These are phyloP conservation scores for Chiloscyllium plagiosum DNA, from an alignment of 2,113 vertebrate species.

Conservation along the genomic window DNA sequence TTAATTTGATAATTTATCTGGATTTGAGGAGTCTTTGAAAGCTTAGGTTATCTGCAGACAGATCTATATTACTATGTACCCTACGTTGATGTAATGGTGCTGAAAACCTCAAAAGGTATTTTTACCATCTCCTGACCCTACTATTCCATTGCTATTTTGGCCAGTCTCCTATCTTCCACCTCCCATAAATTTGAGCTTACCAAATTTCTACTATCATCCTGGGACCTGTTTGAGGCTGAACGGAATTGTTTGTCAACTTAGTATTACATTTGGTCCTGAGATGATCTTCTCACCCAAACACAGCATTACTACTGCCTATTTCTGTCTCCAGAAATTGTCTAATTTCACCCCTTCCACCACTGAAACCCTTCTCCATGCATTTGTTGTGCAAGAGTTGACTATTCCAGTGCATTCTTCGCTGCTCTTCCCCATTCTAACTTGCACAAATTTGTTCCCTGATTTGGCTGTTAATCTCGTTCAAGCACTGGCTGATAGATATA, in stretches of 20 bases:
- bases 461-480: too few relatives aligned
- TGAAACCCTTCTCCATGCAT: neutral
- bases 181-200: neutral
- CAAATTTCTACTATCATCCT: neutral
- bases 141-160: neutral
- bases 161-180: neutral
- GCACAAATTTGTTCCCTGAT: neutral
- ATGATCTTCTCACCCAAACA: too few relatives aligned
- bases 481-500: too few relatives aligned
- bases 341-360: neutral
- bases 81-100: neutral
- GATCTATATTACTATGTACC: neutral
- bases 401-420: neutral
- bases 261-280: too few relatives aligned
- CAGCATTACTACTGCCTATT: neutral
- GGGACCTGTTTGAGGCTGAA: too few relatives aligned
- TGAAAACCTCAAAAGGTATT: neutral
- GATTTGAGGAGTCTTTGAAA: neutral
- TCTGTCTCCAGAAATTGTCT: neutral
- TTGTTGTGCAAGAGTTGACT: neutral
- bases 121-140: neutral
- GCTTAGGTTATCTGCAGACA: neutral
- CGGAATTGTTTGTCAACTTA: too few relatives aligned
- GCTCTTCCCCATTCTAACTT: neutral
- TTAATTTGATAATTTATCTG: neutral